These are phyloP conservation scores for Ochlodes sylvanus DNA, from an alignment of 2,888 invertebrate species.

Conservation along the genomic window DNA sequence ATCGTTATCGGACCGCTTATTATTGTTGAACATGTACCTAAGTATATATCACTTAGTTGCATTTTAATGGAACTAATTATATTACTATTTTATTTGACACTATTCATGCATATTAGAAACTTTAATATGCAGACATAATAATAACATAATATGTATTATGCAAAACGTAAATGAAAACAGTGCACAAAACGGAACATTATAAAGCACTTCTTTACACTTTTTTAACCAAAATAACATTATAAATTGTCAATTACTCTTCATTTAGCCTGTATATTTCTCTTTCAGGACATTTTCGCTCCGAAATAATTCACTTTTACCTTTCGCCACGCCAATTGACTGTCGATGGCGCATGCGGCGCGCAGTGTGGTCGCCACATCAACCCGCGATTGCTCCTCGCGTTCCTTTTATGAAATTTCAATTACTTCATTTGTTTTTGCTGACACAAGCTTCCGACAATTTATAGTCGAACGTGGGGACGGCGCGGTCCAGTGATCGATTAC, in stretches of 20 bases:
- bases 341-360: conserved; percentile 76
- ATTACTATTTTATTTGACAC: no score
- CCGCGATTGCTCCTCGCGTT: conserved; percentile 57
- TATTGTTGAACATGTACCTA: no score
- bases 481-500: conserved; percentile 32
- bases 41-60: no score
- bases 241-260: conserved; percentile 11
- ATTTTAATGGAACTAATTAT: no score
- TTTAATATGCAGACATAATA: no score
- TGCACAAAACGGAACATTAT: no score
- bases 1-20: no score
- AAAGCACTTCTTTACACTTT: no score
- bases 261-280: conserved; percentile 19
- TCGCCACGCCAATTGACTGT: conserved; percentile 78
- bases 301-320: conserved; percentile 60
- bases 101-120: no score
- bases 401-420: conserved; percentile 57
- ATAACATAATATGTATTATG: no score
- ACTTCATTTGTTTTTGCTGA: conserved; percentile 49
- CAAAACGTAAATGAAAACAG: no score
- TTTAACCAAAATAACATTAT: not conserved
- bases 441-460: conserved; percentile 32
- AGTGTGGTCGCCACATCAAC: conserved; percentile 76
- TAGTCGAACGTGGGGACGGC: conserved; percentile 41
- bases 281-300: conserved; percentile 33